These are phyloP conservation scores for Acleris cristana DNA, from an alignment of 2,888 invertebrate species.

Conservation along the genomic window DNA sequence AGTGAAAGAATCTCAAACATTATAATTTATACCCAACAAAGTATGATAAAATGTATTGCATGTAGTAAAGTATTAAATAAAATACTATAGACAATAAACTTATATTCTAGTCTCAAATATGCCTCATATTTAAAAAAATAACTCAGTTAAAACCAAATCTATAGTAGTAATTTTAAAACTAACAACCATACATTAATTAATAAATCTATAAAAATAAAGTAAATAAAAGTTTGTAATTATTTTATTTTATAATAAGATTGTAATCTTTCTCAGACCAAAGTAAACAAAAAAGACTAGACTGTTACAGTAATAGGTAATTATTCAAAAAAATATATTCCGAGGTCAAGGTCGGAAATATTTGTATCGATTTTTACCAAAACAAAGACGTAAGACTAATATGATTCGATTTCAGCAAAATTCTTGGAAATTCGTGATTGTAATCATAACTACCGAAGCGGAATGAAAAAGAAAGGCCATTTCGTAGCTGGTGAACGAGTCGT, in stretches of 20 bases:
- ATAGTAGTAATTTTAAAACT: too few relatives aligned
- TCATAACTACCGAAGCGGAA: constrained; percentile 82
- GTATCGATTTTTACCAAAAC: constrained; percentile 82
- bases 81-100: too few relatives aligned
- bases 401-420: constrained; percentile 60
- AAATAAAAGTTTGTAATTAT: neutral
- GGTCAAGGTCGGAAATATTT: constrained; percentile 83
- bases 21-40: constrained; percentile 12
- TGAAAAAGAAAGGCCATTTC: constrained; percentile 83
- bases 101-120: too few relatives aligned
- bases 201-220: neutral
- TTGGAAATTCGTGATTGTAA: constrained; percentile 70
- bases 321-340: constrained; percentile 50
- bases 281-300: constrained; percentile 37
- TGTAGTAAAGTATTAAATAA: too few relatives aligned
- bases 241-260: neutral
- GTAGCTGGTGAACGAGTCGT: constrained; percentile 82
- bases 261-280: constrained; percentile 12
- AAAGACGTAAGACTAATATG: constrained; percentile 56
- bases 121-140: too few relatives aligned
- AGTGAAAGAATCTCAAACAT: neutral
- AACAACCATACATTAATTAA: neutral
- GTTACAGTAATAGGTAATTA: constrained; percentile 40
- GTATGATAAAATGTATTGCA: neutral
- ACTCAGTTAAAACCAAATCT: too few relatives aligned